These are phyloP conservation scores for Acrossocheilus fasciatus DNA, from an alignment of 2,797 vertebrate genomes.

Conservation along the genomic window DNA sequence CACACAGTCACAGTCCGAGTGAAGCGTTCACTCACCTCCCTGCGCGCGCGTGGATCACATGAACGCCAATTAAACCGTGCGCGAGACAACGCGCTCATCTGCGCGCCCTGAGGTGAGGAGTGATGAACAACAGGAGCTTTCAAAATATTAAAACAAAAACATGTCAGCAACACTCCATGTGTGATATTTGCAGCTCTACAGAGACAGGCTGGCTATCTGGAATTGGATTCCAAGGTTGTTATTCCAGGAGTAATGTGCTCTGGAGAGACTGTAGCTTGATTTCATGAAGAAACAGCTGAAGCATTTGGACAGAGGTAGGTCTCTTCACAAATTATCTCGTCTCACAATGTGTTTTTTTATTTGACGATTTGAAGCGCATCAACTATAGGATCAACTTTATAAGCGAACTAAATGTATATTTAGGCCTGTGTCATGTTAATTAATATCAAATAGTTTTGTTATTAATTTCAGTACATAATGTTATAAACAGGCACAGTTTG, in stretches of 20 bases:
- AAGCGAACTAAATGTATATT: neutral
- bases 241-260: constrained; percentile 19
- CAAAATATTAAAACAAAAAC: neutral
- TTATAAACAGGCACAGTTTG: neutral
- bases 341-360: neutral
- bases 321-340: neutral
- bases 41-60: neutral
- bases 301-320: constrained; percentile 8
- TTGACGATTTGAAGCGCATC: neutral
- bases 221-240: constrained; percentile 27
- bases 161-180: neutral
- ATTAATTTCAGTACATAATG: neutral
- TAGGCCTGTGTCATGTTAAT: neutral
- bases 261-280: constrained; percentile 6
- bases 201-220: neutral
- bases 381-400: neutral
- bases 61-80: constrained; percentile 3
- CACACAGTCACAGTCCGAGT: neutral
- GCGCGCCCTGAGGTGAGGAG: constrained; percentile 10
- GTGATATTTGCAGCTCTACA: neutral
- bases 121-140: constrained; percentile 6
- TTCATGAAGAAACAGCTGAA: constrained; percentile 19
- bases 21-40: neutral
- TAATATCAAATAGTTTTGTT: neutral
- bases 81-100: neutral